These are phyloP conservation scores for Geotrupes spiniger DNA, from an alignment of 2,888 invertebrate species.

Conservation along the genomic window DNA sequence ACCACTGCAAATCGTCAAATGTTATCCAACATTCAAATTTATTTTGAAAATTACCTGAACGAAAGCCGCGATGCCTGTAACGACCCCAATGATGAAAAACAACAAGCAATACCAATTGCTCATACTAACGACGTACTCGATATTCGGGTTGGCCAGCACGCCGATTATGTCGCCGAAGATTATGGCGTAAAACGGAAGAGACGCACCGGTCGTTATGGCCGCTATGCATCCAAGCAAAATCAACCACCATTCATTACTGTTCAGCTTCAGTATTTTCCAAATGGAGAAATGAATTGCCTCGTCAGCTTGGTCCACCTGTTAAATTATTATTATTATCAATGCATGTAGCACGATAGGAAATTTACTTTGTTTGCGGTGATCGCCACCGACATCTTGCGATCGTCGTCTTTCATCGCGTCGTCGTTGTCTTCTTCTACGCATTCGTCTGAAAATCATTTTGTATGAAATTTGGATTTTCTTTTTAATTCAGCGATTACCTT, in stretches of 20 bases:
- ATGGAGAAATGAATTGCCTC: conserved; percentile 3
- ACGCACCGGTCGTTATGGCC: conserved; percentile 64
- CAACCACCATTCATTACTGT: conserved; percentile 65
- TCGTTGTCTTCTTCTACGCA: conserved; percentile 30
- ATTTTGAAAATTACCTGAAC: conserved; percentile 64
- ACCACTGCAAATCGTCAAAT: too few relatives aligned
- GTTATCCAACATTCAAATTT: not conserved
- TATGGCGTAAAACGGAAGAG: conserved; percentile 70
- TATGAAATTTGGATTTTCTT: conserved; percentile 4
- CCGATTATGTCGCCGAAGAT: conserved; percentile 70
- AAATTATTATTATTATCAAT: not conserved
- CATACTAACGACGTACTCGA: conserved; percentile 54
- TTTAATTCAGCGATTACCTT: not conserved
- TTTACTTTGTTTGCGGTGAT: too few relatives aligned
- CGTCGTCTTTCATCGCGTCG: too few relatives aligned
- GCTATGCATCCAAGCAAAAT: conserved; percentile 62
- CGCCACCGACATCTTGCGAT: too few relatives aligned
- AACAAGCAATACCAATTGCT: conserved; percentile 62
- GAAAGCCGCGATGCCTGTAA: conserved; percentile 64
- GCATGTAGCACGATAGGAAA: too few relatives aligned
- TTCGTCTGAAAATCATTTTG: too few relatives aligned
- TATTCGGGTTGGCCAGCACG: conserved; percentile 54
- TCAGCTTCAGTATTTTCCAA: conserved; percentile 57
- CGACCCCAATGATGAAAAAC: conserved; percentile 65
- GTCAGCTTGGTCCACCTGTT: not conserved